Evolutionary conservation across 2,797 vertebrate genomes (phyloP), one percentile per base, ranked within the genome.

Genomic region (Erpetoichthys calabaricus): DNA sequence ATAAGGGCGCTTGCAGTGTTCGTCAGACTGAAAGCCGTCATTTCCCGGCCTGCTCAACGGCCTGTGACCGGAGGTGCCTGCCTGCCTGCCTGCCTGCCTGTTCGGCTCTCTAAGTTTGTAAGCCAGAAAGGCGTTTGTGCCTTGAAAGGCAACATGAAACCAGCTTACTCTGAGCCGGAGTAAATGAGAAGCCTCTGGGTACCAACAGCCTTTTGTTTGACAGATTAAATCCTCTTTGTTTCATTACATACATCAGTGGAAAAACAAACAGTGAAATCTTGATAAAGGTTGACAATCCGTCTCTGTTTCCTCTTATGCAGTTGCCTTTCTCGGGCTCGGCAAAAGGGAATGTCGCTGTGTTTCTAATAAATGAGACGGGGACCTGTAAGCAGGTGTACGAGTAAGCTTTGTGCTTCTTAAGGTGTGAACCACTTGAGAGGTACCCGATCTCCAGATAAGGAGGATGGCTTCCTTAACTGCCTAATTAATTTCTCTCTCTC

Each of bases 221-320:
- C 74, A 68, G 67, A 84, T 80, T 83, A 86, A 85, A 79, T 80
- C 82, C 80, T 80, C 78, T 86, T 86, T 86, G 83, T 86, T 85
- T 83, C 76, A 72, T 80, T 83, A 79, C 72, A 77, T 67, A 80
- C 75, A 70, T 74, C 75, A 71, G 70, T 70, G 69, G 7, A 74
- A 85, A 85, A 85, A 80, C 81, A 86, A 88, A 87, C 80, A 81
- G 60, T 56, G 62, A 66, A 75, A 69, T 74, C 68, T 68, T 82
- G 81, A 85, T 81, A 83, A 86, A 75, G 59, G 65, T 73, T 72
- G 67, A 63, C 66, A 67, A 66, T 73, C 73, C 67, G 60, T 72
- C 73, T 62, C 66, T 70, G 68, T 59, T 61, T 57, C 56, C 64
- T 42, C 57, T 60, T 69, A 62, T 62, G 62, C 65, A 70, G 45